Base-by-base conservation (phyloP, 2,888 invertebrate genomes). In the Pocota personata region DNA sequence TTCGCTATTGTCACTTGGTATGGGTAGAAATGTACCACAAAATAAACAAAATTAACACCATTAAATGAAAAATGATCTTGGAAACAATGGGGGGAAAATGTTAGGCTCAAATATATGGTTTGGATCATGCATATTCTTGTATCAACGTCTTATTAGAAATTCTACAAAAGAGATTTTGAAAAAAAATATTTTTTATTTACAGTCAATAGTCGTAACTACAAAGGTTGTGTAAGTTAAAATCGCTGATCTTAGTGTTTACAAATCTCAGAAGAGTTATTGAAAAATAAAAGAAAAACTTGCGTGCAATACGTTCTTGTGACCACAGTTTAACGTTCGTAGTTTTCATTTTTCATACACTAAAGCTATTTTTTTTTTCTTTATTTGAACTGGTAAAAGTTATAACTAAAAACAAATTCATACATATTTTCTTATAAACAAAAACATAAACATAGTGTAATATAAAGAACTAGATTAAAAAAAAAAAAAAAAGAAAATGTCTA, bases 341-440 rank as follows among this genome's bases (percentile, higher is more conserved):
- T 50, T 62, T 52, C 21, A 50, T 14, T 50, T 50, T 62, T 52
- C 21, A 10, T 43, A 43, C 7, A 16, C 16, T 16, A 2, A 43
- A 43, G 12, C 14, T n/a, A n/a, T 2, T 50, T 21, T 24, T 3
- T 4, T 37, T 16, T 64, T 55, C 7, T 57, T 64, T 14, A 32
- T 19, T 10, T 37, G 35, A 58, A 67, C 50, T 58, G 76, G 48
- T 76, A 48, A 64, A 48, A 66, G 66, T 66, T 27, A 46, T 57
- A 57, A 16, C 16, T 32, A 40, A 48, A 57, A 32, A 46, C 14
- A 60, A 30, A 67, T 52, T 60, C 32, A 62, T 55, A 55, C 71
- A 64, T 78, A 79, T 66, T 72, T 79, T 72, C 71, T 62, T 71
- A 79, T 60, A 62, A 62, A 37, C 12, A n/a, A n/a, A 40, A 75